Base-by-base conservation (phyloP, 2,888 invertebrate genomes). In the Scaptomyza tumidula region DNA sequence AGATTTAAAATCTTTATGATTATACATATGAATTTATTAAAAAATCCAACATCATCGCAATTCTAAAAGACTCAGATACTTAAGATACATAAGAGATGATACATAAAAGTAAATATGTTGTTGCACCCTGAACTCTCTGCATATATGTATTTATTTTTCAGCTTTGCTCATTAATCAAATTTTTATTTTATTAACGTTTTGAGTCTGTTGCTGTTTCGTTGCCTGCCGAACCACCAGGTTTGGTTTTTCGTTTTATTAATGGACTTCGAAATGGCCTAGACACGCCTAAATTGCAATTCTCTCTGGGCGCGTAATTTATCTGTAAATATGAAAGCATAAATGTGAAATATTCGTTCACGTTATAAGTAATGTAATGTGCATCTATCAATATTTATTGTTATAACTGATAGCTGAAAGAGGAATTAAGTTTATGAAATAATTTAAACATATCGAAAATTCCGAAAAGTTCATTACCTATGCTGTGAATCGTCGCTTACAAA, bases 171-270 rank as follows among this genome's bases (percentile, higher is more conserved):
- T 82, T 79, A 82, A 80, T 80, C 79, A 79, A 71, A 71, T 48
- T 59, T 56, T 73, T 72, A 66, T 59, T 74, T 73, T 64, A 60
- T 78, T 80, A 58, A 58, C 33, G 33, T 33, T 33, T 33, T 33
- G 33, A 10, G 33, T 10, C 10, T 37, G n/a, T 6, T 37, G 37
- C n/a, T 53, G 24, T 53, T 49, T 44, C n/a, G 46, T 48, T 31
- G 9, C 33, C 14, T 16, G 24, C 48, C 14, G 10, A n/a, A n/a
- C n/a, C n/a, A n/a, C n/a, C n/a, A n/a, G n/a, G n/a, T n/a, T n/a
- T 31, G 52, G 59, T 79, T 78, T 71, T 68, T 44, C n/a, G 48
- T 29, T 61, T 78, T 78, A 78, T 72, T 79, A 79, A 80, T 81
- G 65, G 71, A 9, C 75, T 60, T 39, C 64, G 57, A 71, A 78